These are phyloP conservation scores for Yponomeuta evonymella DNA, from an alignment of 2,888 invertebrate species.

Conservation along the genomic window DNA sequence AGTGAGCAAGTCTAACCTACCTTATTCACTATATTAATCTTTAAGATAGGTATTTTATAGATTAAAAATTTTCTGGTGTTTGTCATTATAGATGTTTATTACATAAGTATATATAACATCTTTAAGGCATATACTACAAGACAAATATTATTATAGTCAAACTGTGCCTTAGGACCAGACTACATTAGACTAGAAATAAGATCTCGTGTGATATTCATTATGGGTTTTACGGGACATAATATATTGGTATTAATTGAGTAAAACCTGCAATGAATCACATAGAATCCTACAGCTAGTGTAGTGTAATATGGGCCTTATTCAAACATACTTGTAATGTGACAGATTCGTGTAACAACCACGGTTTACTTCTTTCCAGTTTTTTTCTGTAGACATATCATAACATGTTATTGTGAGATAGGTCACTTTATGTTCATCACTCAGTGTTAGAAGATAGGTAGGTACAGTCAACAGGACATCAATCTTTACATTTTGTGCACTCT, in stretches of 20 bases:
- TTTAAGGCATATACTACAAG: slow-evolving; percentile 5
- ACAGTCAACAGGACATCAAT: too few relatives aligned
- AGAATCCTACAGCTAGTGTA: neutral
- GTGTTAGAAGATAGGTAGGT: neutral
- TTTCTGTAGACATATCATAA: neutral
- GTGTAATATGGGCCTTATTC: neutral
- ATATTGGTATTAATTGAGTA: too few relatives aligned
- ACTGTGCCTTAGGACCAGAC: neutral
- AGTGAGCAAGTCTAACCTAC: slow-evolving; percentile 35
- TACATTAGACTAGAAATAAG: too few relatives aligned
- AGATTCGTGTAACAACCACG: neutral
- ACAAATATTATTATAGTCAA: neutral
- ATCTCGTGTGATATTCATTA: too few relatives aligned
- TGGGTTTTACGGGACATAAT: too few relatives aligned
- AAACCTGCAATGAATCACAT: too few relatives aligned
- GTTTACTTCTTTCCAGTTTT: neutral
- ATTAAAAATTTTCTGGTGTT: slow-evolving; percentile 24
- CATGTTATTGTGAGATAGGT: neutral
- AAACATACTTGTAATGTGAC: slow-evolving; percentile 5
- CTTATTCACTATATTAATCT: slow-evolving; percentile 27
- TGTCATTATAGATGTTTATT: slow-evolving; percentile 13
- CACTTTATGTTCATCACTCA: neutral
- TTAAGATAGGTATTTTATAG: slow-evolving; percentile 25
- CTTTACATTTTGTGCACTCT: too few relatives aligned
- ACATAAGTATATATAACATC: slow-evolving; percentile 11